Base-by-base conservation (phyloP, 2,797 vertebrate genomes). In the Trachurus trachurus region DNA sequence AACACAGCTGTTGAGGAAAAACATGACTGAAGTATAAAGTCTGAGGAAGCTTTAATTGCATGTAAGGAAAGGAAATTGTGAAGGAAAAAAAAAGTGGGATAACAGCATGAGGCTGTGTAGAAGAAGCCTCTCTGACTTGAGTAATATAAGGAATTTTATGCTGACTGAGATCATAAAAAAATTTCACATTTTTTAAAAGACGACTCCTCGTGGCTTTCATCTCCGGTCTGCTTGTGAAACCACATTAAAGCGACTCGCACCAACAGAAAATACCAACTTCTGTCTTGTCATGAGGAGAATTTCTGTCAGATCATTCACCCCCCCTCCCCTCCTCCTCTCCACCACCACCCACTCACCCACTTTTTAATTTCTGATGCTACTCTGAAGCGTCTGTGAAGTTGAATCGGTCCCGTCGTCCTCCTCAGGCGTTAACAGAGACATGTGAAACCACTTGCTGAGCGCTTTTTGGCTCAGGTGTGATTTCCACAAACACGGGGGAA, bases 391-490 rank as follows among this genome's bases (percentile, higher is more conserved):
- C 86, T 88, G 74, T 86, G 71, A 87, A 82, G 88, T 84, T 70
- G 67, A 89, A 85, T 80, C 81, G 52, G 69, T 53, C 62, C 10
- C 78, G 56, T 83, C 89, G 26, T 26, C 26, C 26, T 26, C 26
- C 87, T 61, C 81, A 0, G 88, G 89, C 80, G 50, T 54, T 54
- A 76, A 82, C 47, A 3, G 78, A 86, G 87, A 87, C 88, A 89
- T 6, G 61, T 75, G 86, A 90, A 90, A 87, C 79, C 85, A 78
- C 82, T 81, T 76, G 82, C 88, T 63, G 78, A 83, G 76, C 54
- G 31, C 0, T 79, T 89, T 87, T 83, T 81, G 84, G 83, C 88
- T 89, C 88, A 90, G 88, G 80, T 89, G 85, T 80, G 81, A 90
- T 85, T 92, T 91, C 84, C 85, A 87, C 86, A 92, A 86, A 88